A percentile compares a stretch with the other conserved stretches of the same genome.
Evolutionary conservation across 2,888 invertebrate genomes (phyloP).

Genomic region (Nipponacmea schrenckii): DNA sequence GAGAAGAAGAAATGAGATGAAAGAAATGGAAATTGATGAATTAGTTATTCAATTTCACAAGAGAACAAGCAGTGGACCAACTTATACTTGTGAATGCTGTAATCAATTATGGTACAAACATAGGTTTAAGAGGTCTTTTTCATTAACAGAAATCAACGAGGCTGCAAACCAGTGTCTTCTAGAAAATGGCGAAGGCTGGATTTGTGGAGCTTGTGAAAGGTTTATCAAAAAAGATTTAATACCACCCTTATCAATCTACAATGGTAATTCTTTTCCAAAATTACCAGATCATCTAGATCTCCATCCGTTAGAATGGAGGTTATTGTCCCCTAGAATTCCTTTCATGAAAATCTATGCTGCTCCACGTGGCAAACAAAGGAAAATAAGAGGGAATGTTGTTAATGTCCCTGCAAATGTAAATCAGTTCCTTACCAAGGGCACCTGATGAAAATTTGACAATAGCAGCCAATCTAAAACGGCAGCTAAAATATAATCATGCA

Average conservation of each 20-base stretch:
- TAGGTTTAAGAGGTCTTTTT: not conserved
- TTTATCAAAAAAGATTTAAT: not conserved
- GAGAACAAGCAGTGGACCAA: too few relatives aligned
- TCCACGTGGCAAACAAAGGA: not conserved
- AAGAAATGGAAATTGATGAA: not conserved
- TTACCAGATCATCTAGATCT: too few relatives aligned
- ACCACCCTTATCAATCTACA: not conserved
- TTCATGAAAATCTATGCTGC: not conserved
- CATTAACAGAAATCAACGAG: not conserved
- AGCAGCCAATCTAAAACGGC: constrained; percentile 12
- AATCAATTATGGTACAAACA: not conserved
- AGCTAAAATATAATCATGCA: too few relatives aligned
- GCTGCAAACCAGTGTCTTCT: not conserved
- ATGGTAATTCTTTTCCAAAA: too few relatives aligned
- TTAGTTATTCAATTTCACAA: not conserved
- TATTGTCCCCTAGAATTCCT: not conserved
- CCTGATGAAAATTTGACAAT: constrained; percentile 7
- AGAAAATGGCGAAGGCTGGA: not conserved
- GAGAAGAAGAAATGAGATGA: not conserved
- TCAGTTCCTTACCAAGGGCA: not conserved
- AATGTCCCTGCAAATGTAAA: constrained; percentile 8
- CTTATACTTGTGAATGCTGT: not conserved
- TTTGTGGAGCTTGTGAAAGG: not conserved
- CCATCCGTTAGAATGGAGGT: not conserved
- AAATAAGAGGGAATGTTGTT: constrained; percentile 1